Base-by-base conservation (phyloP, 2,113 vertebrate species). In the Echinops telfairi region DNA sequence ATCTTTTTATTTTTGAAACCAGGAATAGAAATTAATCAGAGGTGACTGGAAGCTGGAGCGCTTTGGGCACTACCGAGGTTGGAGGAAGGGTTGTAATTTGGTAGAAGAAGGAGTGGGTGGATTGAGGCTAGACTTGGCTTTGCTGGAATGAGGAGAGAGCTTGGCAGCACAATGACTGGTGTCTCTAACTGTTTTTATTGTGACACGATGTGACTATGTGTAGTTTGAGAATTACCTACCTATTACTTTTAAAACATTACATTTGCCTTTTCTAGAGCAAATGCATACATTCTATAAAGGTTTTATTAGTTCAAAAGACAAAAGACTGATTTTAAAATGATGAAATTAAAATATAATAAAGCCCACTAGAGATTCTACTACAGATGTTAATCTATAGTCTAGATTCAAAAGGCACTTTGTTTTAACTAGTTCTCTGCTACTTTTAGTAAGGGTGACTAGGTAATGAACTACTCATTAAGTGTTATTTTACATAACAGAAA, bases 401-500 rank as follows among this genome's bases (percentile, higher is more conserved):
- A 17, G 20, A 16, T n/a, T 57, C 27, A 40, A 94, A 38, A 33
- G 10, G 0, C 47, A 75, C 16, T 86, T 23, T 22, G 22, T 33
- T 22, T 4, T 14, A 17, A 73, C 57, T 4, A 75, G 53, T 62
- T 62, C 57, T 81, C 70, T n/a, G 40, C 47, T 60, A 71, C 5
- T 33, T 53, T 57, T 43, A 36, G 40, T 29, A 19, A 36, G 73
- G 25, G 16, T 2, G 47, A 64, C 27, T 23, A 47, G 84, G 75
- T 29, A 68, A 57, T 10, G 38, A 88, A 20, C 79, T 78, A 25
- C 38, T 81, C 57, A 71, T 38, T 19, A 77, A 62, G 43, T 33
- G 66, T 17, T 57, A 57, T 57, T 75, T 79, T 57, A 40, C 43
- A 43, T 16, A 25, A 68, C 22, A 79, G 64, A 96, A 97, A 96